A percentile compares a stretch with the other conserved stretches of the same genome.
These are phyloP conservation scores for Scatophagus argus DNA, from an alignment of 2,113 vertebrate species.

Conservation along the genomic window DNA sequence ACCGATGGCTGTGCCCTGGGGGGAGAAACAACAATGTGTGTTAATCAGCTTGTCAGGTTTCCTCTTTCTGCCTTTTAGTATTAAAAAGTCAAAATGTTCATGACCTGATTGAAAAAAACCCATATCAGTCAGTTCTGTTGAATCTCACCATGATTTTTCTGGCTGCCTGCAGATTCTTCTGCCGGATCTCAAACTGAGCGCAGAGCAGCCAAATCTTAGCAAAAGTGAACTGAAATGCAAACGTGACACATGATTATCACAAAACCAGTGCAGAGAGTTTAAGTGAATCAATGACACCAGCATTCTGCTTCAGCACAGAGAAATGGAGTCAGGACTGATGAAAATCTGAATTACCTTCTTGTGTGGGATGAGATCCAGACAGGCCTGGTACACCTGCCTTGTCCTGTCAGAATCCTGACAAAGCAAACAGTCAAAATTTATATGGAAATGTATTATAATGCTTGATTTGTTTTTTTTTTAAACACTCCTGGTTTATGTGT, in stretches of 20 bases:
- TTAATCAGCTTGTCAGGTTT: too few species aligned
- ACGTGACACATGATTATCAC: background rate
- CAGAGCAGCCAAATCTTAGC: constrained; percentile 98
- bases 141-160: constrained; percentile 91
- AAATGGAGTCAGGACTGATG: accelerated
- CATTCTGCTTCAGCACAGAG: background rate
- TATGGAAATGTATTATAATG: too few species aligned
- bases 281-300: background rate
- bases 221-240: constrained; percentile 91
- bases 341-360: constrained; percentile 88
- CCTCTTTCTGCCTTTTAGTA: background rate
- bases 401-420: constrained; percentile 93
- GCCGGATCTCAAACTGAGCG: constrained; percentile 95
- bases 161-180: constrained; percentile 94
- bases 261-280: background rate
- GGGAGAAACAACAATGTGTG: background rate
- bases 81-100: too few species aligned
- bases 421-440: background rate
- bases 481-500: too few species aligned
- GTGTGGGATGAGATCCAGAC: constrained; percentile 95
- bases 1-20: constrained; percentile 92
- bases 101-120: too few species aligned
- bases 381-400: constrained; percentile 95
- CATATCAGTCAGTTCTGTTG: background rate
- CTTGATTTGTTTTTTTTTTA: too few species aligned